Evolutionary conservation across 2,797 vertebrate species (phyloP).

Genomic region (Sebastes iracundus): DNA sequence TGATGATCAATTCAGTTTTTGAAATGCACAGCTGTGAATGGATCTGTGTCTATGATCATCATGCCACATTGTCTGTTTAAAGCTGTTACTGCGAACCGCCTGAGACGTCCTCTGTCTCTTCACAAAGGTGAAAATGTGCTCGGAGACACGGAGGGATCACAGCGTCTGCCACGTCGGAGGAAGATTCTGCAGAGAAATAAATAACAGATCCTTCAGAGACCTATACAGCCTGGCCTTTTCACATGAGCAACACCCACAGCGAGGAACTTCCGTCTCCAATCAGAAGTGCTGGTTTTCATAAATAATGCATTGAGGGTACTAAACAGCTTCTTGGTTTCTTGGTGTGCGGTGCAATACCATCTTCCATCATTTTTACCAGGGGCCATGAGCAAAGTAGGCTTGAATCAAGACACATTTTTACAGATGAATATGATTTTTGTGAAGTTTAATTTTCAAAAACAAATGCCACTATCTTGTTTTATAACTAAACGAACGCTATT

Average conservation of each 20-base stretch:
- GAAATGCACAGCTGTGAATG: neutral
- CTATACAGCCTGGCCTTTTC: constrained; percentile 3
- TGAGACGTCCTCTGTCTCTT: neutral
- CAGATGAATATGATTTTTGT: neutral
- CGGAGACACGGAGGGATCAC: neutral
- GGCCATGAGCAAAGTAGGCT: neutral
- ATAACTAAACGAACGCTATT: neutral
- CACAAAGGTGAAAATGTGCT: neutral
- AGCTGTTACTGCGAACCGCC: neutral
- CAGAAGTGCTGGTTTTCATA: constrained; percentile 7
- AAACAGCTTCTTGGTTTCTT: neutral
- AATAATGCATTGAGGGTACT: constrained; percentile 4
- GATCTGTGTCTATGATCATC: neutral
- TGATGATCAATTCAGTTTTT: neutral
- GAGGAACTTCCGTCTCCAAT: neutral
- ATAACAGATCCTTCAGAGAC: neutral
- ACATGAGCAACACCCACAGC: neutral
- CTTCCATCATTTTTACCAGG: neutral
- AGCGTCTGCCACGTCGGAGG: neutral
- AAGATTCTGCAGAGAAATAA: constrained; percentile 5
- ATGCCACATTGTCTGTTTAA: neutral
- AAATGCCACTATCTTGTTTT: neutral
- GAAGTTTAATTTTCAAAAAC: neutral
- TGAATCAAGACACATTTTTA: neutral
- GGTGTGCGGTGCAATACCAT: neutral